Base-by-base conservation (phyloP, 2,888 invertebrate genomes). In the Tolmerus cingulatus region DNA sequence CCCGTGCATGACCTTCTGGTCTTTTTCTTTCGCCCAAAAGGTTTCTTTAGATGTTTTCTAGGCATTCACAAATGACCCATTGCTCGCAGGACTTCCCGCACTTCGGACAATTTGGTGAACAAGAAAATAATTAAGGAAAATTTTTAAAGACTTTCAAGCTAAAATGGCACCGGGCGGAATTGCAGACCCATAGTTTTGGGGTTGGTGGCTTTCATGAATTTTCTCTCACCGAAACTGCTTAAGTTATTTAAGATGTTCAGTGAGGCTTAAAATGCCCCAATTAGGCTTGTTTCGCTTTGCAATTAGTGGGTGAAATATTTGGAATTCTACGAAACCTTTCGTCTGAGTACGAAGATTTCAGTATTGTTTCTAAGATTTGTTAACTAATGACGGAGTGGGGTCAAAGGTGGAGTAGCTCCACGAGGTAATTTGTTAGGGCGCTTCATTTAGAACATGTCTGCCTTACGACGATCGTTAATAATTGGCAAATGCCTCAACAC, bases 281-380 rank as follows among this genome's bases (percentile, higher is more conserved):
- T 78, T 78, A 43, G 40, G 78, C 78, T 78, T 77, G 37, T 77
- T 77, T 43, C 78, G 37, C 43, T 40, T 78, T 78, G 40, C 43
- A 78, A 40, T 78, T 78, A 40, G 78, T 37, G 40, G 78, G 43
- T 78, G 43, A 78, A 43, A 37, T 78, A 37, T 43, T 78, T 43
- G 78, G 43, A 78, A 78, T 78, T 78, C 78, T 46, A 14, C 43
- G 66, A 23, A 9, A 1, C 66, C 40, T 43, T 43, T 40, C 23
- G 8, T 3, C 40, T 77, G 77, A n/a, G 19, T n/a, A n/a, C 43
- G 78, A 19, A 19, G 37, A 19, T 12, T 78, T 40, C 16, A 78
- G 66, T 19, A 0, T 51, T 37, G n/a, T 1, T 19, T 27, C 12
- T 78, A 40, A 23, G 78, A 78, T 78, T 78, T 43, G 78, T 78